Evolutionary conservation across 2,888 invertebrate genomes (phyloP).

Genomic region (Argynnis bischoffii): DNA sequence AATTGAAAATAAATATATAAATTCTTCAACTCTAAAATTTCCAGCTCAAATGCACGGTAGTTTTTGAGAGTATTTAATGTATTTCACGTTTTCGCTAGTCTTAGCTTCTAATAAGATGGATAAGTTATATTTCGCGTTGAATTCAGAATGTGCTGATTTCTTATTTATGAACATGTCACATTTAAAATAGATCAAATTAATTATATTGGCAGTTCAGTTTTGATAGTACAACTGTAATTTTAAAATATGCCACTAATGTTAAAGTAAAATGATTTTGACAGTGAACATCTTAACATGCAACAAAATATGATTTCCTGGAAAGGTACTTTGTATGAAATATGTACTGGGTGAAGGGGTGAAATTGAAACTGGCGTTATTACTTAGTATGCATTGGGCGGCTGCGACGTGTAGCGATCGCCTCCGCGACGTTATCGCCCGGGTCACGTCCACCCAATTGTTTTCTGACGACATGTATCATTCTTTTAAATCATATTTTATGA

Average conservation of each 20-base stretch:
- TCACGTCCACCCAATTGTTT: slow-evolving; percentile 81
- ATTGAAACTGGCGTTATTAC: slow-evolving; percentile 76
- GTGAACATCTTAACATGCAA: slow-evolving; percentile 30
- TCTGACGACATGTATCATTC: slow-evolving; percentile 81
- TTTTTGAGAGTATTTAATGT: no score
- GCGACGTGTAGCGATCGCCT: slow-evolving; percentile 70
- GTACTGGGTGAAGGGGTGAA: slow-evolving; percentile 57
- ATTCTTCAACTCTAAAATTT: neutral
- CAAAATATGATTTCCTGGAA: slow-evolving; percentile 31
- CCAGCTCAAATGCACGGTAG: no score
- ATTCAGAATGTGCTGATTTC: slow-evolving; percentile 50
- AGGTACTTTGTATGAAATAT: slow-evolving; percentile 53
- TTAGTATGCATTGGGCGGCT: slow-evolving; percentile 79
- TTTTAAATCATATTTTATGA: slow-evolving; percentile 76
- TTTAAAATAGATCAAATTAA: slow-evolving; percentile 33
- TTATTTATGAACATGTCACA: slow-evolving; percentile 66
- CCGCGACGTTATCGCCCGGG: slow-evolving; percentile 63
- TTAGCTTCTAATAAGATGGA: slow-evolving; percentile 6
- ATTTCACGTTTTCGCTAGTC: no score
- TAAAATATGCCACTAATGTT: neutral
- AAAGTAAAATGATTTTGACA: slow-evolving; percentile 10
- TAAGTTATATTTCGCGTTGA: neutral
- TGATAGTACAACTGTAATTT: slow-evolving; percentile 31
- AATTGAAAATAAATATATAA: slow-evolving; percentile 40
- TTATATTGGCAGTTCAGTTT: slow-evolving; percentile 47